phyloP scores from a whole-genome alignment of 2,888 invertebrate genomes.

The Cremastinae sp. region DNA sequence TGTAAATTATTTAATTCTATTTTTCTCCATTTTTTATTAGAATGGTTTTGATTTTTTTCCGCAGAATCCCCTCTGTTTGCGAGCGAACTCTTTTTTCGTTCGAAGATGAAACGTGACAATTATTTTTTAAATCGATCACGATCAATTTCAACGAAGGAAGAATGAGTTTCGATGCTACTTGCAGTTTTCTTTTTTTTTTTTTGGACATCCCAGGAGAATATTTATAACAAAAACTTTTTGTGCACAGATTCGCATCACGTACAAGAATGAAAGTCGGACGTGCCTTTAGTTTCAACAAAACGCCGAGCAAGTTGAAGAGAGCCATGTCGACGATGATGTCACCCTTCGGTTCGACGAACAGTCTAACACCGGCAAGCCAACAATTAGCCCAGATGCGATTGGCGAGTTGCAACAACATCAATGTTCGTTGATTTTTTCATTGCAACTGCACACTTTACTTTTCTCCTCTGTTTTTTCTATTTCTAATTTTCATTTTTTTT shows the following conservation, averaged over 20 bases:
- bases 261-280: conserved; percentile 94
- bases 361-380: conserved; percentile 88
- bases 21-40: conserved; percentile 59
- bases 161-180: conserved; percentile 40
- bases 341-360: conserved; percentile 92
- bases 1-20: not conserved
- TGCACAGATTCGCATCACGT: conserved; percentile 86
- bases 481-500: conserved; percentile 35
- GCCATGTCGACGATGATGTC: conserved; percentile 97
- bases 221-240: conserved; percentile 46
- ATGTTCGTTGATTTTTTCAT: conserved; percentile 83
- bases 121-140: not conserved
- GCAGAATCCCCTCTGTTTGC: conserved; percentile 55
- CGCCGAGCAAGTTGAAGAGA: conserved; percentile 95
- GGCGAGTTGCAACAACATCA: conserved; percentile 92
- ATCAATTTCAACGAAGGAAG: conserved; percentile 23
- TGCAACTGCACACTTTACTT: conserved; percentile 43
- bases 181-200: conserved; percentile 35
- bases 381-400: conserved; percentile 92
- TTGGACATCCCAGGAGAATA: conserved; percentile 15
- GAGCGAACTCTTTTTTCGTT: conserved; percentile 45
- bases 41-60: conserved; percentile 65
- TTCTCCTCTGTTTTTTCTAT: conserved; percentile 52
- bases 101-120: no score
- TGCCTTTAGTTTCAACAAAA: conserved; percentile 97